Evolutionary conservation across 2,888 invertebrate species (phyloP).

Genomic region (Buathra laborator): DNA sequence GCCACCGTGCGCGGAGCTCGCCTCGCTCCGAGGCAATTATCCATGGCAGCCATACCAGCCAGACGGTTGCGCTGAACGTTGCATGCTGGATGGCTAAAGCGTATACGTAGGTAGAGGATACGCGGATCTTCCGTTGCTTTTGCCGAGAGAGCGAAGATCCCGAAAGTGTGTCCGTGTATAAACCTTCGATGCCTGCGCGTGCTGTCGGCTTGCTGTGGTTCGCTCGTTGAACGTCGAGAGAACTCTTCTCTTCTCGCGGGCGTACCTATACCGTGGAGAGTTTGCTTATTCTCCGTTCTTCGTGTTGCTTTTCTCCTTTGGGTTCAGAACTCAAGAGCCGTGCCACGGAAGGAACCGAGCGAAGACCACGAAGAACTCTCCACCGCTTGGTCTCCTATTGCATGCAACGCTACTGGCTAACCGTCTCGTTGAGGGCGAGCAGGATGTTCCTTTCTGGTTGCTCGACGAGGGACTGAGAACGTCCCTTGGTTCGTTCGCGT

Average conservation of each 20-base stretch:
- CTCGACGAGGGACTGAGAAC: constrained; percentile 59
- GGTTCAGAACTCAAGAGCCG: constrained; percentile 31
- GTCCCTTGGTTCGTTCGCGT: constrained; percentile 66
- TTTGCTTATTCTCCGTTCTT: constrained; percentile 57
- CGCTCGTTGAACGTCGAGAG: constrained; percentile 49
- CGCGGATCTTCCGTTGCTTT: constrained; percentile 35
- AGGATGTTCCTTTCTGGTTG: constrained; percentile 64
- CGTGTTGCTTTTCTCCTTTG: constrained; percentile 39
- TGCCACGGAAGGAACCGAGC: constrained; percentile 43
- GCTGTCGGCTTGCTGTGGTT: constrained; percentile 26
- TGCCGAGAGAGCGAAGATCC: constrained; percentile 45
- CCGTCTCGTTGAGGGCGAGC: constrained; percentile 49
- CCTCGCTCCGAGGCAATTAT: constrained; percentile 62
- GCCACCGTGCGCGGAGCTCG: constrained; percentile 18
- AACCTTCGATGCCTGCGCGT: constrained; percentile 55
- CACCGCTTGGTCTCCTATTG: constrained; percentile 36
- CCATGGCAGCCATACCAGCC: constrained; percentile 55
- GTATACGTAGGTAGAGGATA: constrained; percentile 31
- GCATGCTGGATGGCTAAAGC: constrained; percentile 41
- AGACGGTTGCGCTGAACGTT: constrained; percentile 34
- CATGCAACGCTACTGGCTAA: constrained; percentile 47
- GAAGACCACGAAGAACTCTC: constrained; percentile 35
- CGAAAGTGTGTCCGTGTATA: constrained; percentile 64
- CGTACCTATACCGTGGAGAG: constrained; percentile 45
- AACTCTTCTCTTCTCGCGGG: constrained; percentile 18